A percentile compares a stretch with the other conserved stretches of the same genome.
Evolutionary conservation across 2,888 invertebrate species (phyloP).

Genomic region (Leucophora obtusa): DNA sequence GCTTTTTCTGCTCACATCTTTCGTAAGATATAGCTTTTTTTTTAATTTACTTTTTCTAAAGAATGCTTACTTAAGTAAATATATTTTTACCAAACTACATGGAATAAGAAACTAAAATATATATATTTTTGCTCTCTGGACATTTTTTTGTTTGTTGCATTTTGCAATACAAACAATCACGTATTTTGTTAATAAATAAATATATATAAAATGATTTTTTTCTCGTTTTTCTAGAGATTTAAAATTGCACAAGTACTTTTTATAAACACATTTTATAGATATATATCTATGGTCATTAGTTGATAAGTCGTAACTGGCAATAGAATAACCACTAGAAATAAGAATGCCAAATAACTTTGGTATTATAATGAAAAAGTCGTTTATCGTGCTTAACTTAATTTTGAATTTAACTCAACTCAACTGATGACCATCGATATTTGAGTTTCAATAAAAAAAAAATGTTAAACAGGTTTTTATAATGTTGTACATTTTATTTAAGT

Average conservation of each 20-base stretch:
- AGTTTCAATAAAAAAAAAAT: no score
- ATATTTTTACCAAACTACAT: neutral
- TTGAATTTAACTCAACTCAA: no score
- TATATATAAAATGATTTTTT: neutral
- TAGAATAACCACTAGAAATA: no score
- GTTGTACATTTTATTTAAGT: no score
- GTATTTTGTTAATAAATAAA: neutral
- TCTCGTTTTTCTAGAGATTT: no score
- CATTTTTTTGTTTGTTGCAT: neutral
- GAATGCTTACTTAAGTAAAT: conserved; percentile 17
- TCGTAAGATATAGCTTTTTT: neutral
- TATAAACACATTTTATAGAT: neutral
- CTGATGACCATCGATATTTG: no score
- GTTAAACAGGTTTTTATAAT: no score
- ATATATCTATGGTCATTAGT: no score
- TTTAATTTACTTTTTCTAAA: neutral
- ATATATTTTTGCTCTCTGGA: neutral
- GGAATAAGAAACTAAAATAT: neutral
- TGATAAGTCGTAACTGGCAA: no score
- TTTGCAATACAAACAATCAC: neutral
- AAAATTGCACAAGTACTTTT: neutral
- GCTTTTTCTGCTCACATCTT: neutral
- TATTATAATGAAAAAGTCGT: no score
- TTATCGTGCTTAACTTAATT: no score
- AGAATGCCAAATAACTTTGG: no score